Evolutionary conservation across 2,797 vertebrate genomes (phyloP).

Genomic region (Parotocinclus haroldoi): DNA sequence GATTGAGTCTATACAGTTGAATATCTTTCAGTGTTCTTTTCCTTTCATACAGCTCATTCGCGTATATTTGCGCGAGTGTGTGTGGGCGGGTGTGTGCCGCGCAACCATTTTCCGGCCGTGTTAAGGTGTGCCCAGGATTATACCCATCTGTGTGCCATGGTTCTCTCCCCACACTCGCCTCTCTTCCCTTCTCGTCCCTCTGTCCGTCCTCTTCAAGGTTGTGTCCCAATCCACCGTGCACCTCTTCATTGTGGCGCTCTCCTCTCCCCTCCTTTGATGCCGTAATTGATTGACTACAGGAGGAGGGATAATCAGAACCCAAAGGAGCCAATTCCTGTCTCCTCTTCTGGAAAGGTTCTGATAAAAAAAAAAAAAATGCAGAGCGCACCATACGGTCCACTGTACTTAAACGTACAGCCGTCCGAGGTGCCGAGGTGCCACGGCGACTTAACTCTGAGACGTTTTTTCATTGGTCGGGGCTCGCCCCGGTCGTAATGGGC

Average conservation of each 20-base stretch:
- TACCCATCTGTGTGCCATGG: conserved; percentile 55
- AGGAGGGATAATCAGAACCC: conserved; percentile 73
- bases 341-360: conserved; percentile 71
- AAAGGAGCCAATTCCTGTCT: conserved; percentile 73
- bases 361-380: conserved; percentile 58
- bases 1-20: too few relatives aligned
- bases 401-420: conserved; percentile 59
- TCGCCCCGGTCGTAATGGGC: conserved; percentile 71
- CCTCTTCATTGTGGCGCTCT: conserved; percentile 60
- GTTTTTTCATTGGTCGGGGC: conserved; percentile 57
- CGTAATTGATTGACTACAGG: conserved; percentile 81
- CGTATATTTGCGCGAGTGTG: conserved; percentile 47
- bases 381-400: conserved; percentile 51
- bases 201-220: conserved; percentile 50
- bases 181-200: conserved; percentile 11
- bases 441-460: conserved; percentile 68
- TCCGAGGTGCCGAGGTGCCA: conserved; percentile 69
- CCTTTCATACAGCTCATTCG: not conserved
- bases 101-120: conserved; percentile 19
- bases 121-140: conserved; percentile 66
- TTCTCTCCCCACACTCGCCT: conserved; percentile 7
- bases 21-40: too few relatives aligned
- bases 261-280: conserved; percentile 75
- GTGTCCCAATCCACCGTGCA: conserved; percentile 17
- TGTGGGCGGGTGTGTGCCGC: not conserved